Evolutionary conservation across 2,888 invertebrate species (phyloP), one percentile per base, ranked within the genome.

Genomic region (Germaria angustata): DNA sequence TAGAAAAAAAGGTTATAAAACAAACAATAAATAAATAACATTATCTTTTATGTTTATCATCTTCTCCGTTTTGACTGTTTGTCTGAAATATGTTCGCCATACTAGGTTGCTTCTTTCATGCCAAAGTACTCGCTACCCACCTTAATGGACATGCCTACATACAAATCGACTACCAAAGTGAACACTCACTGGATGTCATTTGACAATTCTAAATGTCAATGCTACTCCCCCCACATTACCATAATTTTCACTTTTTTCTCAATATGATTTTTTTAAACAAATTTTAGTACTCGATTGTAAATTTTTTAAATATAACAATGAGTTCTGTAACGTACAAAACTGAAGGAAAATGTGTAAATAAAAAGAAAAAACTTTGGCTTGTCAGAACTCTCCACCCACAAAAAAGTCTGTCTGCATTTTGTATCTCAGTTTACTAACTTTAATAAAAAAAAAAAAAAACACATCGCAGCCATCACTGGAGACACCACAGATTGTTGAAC

Each of bases 201-300:
- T 46, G 57, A 63, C 69, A 49, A 55, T 63, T 41, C n/a, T 39
- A 3, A 13, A 24, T 28, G 34, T 55, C 63, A 65, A 53, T 73
- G 41, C 32, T 7, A 36, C 24, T 41, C 11, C 20, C 28, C 68
- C 61, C 34, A 41, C 66, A 73, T 53, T 59, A 68, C 22, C 61
- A 65, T 69, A 55, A 80, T 80, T 75, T 75, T 75, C 57, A 57
- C 63, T 69, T 57, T 69, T 72, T 53, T 44, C 28, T n/a, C 8
- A 59, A 46, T 49, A 59, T 13, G 6, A 1, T 24, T 46, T 49
- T 24, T 49, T 20, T n/a, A n/a, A n/a, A n/a, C 28, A 13, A 34
- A 44, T 46, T 57, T 71, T 20, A n/a, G 44, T 32, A 24, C 6
- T 34, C 44, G 28, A 44, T 44, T 20, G 66, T 28, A 68, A 39